Conservation (phyloP, 1,140 invertebrate species). For the Eulimnadia texana region DNA sequence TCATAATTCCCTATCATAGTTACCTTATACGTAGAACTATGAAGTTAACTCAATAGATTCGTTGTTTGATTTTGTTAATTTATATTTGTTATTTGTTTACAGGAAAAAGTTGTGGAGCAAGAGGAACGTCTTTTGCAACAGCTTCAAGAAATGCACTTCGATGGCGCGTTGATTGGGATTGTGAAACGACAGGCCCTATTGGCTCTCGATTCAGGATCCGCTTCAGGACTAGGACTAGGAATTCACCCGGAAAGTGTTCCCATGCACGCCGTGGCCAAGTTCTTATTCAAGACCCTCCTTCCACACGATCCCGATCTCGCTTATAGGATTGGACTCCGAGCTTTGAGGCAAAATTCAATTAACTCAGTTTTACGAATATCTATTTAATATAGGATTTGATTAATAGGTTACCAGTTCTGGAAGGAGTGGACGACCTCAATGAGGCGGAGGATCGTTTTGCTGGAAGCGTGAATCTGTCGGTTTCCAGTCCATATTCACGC, state of each 20-base stretch:
- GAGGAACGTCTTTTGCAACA: conserved; percentile 60
- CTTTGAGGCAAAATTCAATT: conserved; percentile 37
- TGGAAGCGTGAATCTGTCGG: conserved; percentile 28
- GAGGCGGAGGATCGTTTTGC: conserved; percentile 35
- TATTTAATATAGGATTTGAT: too few relatives aligned
- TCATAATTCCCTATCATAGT: too few relatives aligned
- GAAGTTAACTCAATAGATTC: not conserved
- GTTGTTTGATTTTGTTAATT: not conserved
- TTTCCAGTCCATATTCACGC: conserved; percentile 42
- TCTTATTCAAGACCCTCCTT: conserved; percentile 56
- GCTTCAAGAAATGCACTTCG: conserved; percentile 57
- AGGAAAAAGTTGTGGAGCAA: conserved; percentile 53
- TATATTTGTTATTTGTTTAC: conserved; percentile 12
- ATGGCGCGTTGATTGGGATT: conserved; percentile 47
- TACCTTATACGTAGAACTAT: not conserved
- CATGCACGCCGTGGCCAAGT: conserved; percentile 71
- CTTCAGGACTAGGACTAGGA: conserved; percentile 53
- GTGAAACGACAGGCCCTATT: conserved; percentile 42
- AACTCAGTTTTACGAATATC: not conserved
- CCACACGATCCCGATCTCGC: conserved; percentile 55
- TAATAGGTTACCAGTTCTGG: conserved; percentile 59
- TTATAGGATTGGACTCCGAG: conserved; percentile 44
- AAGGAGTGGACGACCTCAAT: conserved; percentile 56
- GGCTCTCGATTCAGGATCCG: conserved; percentile 52
- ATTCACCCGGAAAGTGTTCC: conserved; percentile 60